A percentile compares a stretch with the other conserved stretches of the same genome.
phyloP scores from a whole-genome alignment of 2,113 vertebrate genomes.

The Psophia crepitans region DNA sequence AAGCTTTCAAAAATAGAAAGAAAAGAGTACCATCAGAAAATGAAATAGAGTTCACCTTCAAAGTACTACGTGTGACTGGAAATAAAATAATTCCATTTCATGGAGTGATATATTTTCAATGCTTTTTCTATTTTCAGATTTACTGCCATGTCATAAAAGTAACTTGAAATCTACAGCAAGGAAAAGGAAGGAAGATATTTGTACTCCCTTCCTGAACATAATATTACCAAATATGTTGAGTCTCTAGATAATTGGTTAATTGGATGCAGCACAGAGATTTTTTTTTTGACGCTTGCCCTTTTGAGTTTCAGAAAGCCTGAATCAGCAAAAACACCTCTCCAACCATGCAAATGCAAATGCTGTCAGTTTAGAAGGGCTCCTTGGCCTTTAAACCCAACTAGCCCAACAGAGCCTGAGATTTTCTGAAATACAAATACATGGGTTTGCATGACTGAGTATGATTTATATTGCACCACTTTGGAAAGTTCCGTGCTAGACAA shows the following conservation, averaged over 20 bases:
- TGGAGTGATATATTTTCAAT: conserved; percentile 51
- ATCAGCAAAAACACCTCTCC: neutral
- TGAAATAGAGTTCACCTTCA: conserved; percentile 66
- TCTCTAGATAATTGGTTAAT: neutral
- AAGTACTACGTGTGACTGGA: conserved; percentile 47
- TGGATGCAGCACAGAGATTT: neutral
- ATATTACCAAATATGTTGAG: neutral
- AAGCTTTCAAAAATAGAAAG: conserved; percentile 37
- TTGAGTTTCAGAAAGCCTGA: neutral
- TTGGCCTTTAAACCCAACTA: neutral
- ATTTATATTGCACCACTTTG: neutral
- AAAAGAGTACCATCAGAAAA: conserved; percentile 24
- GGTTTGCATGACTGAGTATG: neutral
- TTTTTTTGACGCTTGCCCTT: neutral
- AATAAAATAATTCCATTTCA: conserved; percentile 69
- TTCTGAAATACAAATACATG: neutral
- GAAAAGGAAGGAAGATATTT: neutral
- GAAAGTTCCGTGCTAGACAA: neutral
- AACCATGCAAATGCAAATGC: neutral
- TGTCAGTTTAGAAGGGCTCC: neutral
- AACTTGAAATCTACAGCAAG: conserved; percentile 30
- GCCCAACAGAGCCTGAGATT: neutral
- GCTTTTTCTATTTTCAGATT: conserved; percentile 48
- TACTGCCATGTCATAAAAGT: conserved; percentile 37
- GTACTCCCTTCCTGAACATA: neutral